phyloP scores from a whole-genome alignment of 2,797 vertebrate species.

The Microctenopoma lineatum region DNA sequence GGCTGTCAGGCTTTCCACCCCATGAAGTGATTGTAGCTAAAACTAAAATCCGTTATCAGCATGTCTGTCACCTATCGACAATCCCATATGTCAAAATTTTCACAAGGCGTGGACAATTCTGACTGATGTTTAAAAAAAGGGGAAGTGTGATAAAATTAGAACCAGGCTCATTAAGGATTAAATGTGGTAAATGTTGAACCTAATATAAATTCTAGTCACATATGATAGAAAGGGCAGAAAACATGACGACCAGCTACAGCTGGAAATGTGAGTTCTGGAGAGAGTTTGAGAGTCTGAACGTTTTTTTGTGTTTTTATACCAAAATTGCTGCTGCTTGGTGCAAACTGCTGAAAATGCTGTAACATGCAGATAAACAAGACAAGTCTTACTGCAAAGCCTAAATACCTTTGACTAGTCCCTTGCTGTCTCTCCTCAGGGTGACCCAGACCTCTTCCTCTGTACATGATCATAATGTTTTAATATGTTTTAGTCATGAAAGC shows the following conservation, averaged over 20 bases:
- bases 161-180: slow-evolving; percentile 72
- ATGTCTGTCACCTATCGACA: slow-evolving; percentile 86
- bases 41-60: slow-evolving; percentile 82
- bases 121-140: slow-evolving; percentile 62
- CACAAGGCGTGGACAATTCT: slow-evolving; percentile 62
- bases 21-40: slow-evolving; percentile 81
- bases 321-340: slow-evolving; percentile 5
- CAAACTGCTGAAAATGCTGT: slow-evolving; percentile 7
- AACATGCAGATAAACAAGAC: slow-evolving; percentile 11
- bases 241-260: slow-evolving; percentile 22
- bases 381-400: slow-evolving; percentile 13
- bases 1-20: slow-evolving; percentile 74
- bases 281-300: slow-evolving; percentile 9
- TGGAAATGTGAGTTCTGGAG: background rate
- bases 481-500: slow-evolving; percentile 10
- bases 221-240: slow-evolving; percentile 39
- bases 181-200: slow-evolving; percentile 72
- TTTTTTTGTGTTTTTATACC: slow-evolving; percentile 11
- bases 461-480: slow-evolving; percentile 1
- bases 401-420: slow-evolving; percentile 22
- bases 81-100: slow-evolving; percentile 82
- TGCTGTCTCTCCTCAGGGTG: background rate
- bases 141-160: slow-evolving; percentile 71
- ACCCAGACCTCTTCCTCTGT: background rate
- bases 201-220: slow-evolving; percentile 66